phyloP scores from a whole-genome alignment of 2,888 invertebrate species.

The Mythimna albipuncta region DNA sequence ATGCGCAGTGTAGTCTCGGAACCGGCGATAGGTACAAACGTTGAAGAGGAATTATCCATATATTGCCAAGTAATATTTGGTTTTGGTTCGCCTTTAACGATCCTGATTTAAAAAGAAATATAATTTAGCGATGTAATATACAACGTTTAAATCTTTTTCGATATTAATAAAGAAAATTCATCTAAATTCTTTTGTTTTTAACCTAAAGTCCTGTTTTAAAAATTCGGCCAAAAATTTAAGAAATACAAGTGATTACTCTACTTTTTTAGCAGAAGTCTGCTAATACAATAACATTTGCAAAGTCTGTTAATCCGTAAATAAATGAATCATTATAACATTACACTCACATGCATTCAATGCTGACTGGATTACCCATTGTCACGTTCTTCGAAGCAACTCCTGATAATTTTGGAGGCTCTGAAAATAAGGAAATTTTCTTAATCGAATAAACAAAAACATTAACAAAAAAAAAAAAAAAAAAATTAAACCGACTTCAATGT shows the following conservation, averaged over 20 bases:
- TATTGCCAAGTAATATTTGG: slow-evolving; percentile 46
- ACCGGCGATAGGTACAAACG: slow-evolving; percentile 1
- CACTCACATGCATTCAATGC: slow-evolving; percentile 23
- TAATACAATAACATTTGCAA: too few relatives aligned
- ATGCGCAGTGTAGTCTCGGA: slow-evolving; percentile 22
- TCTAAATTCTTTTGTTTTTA: too few relatives aligned
- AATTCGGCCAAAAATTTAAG: too few relatives aligned
- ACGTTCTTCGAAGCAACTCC: slow-evolving; percentile 18
- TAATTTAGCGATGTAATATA: not conserved
- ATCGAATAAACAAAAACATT: not conserved
- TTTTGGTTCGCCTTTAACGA: slow-evolving; percentile 36
- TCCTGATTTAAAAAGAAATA: not conserved
- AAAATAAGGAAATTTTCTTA: not conserved
- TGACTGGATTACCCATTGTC: not conserved
- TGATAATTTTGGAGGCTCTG: slow-evolving; percentile 29
- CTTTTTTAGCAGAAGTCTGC: too few relatives aligned
- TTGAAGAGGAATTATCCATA: slow-evolving; percentile 9
- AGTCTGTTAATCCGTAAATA: not conserved
- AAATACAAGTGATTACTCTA: too few relatives aligned
- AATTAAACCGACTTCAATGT: too few relatives aligned
- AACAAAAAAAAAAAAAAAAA: too few relatives aligned
- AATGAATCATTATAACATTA: not conserved
- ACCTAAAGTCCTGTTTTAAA: too few relatives aligned
- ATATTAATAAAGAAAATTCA: not conserved
- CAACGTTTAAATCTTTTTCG: not conserved